Conservation (phyloP, 2,888 invertebrate species). For the Dendrolimus houi region DNA sequence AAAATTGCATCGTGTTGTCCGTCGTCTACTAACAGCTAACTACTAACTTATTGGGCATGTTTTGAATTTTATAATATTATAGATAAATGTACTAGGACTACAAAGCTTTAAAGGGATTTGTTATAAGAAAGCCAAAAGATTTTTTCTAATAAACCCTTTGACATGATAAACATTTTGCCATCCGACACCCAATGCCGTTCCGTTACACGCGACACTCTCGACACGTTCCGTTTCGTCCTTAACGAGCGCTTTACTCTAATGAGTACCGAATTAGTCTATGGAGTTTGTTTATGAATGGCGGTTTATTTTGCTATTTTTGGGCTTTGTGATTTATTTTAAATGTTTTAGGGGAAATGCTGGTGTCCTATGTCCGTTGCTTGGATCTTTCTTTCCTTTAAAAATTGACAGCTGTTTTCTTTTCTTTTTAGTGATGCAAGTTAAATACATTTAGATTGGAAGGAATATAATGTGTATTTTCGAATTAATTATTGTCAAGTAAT, state of each 20-base stretch:
- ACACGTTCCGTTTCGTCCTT: constrained; percentile 16
- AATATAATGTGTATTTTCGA: background rate
- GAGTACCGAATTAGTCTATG: constrained; percentile 41
- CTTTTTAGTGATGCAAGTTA: background rate
- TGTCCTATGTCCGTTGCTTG: background rate
- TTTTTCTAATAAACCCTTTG: constrained; percentile 41
- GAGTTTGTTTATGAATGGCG: constrained; percentile 20
- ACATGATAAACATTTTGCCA: constrained; percentile 60
- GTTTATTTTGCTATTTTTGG: background rate
- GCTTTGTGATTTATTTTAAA: background rate
- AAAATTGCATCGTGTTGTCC: too few species aligned
- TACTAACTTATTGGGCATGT: too few species aligned
- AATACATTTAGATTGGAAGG: background rate
- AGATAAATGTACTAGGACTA: too few species aligned
- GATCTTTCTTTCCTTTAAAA: background rate
- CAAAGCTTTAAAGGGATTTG: too few species aligned
- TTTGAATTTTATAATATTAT: too few species aligned
- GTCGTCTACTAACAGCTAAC: too few species aligned
- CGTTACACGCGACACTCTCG: constrained; percentile 21
- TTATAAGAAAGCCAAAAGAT: constrained; percentile 20
- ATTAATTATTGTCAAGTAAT: too few species aligned
- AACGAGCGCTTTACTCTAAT: constrained; percentile 38
- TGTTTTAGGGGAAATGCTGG: background rate
- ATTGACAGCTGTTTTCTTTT: background rate
- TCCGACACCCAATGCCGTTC: constrained; percentile 41